These are phyloP conservation scores for Drosophila quasianomalipes DNA, from an alignment of 2,888 invertebrate genomes.

Conservation along the genomic window DNA sequence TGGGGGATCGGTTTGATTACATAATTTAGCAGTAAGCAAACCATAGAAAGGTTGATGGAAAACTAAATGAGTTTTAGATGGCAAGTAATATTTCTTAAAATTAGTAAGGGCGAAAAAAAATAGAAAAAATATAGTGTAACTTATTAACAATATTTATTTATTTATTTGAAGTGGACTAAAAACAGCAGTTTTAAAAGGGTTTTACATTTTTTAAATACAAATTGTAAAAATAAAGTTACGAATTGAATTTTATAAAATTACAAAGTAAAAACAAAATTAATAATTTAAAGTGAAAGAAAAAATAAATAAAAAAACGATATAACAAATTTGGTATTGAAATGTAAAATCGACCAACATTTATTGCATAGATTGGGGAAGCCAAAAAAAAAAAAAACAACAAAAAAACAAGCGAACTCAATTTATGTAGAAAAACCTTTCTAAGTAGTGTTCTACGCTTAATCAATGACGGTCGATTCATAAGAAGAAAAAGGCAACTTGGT, in stretches of 20 bases:
- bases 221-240: background rate
- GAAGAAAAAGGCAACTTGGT: background rate
- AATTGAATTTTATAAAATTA: background rate
- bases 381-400: background rate
- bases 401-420: background rate
- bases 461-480: background rate
- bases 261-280: background rate
- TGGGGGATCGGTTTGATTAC: slow-evolving; percentile 1
- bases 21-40: background rate
- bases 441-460: background rate
- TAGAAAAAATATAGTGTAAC: background rate
- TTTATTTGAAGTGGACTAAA: background rate
- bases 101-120: background rate
- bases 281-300: background rate
- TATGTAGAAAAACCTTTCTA: background rate
- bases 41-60: background rate
- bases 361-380: background rate
- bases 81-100: background rate
- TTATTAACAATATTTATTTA: background rate
- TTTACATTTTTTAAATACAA: background rate
- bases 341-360: background rate
- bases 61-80: background rate
- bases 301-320: no score
- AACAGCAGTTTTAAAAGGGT: background rate
- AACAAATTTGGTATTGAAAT: background rate